phyloP scores from a whole-genome alignment of 2,797 vertebrate species.

The Sebastes itinus region DNA sequence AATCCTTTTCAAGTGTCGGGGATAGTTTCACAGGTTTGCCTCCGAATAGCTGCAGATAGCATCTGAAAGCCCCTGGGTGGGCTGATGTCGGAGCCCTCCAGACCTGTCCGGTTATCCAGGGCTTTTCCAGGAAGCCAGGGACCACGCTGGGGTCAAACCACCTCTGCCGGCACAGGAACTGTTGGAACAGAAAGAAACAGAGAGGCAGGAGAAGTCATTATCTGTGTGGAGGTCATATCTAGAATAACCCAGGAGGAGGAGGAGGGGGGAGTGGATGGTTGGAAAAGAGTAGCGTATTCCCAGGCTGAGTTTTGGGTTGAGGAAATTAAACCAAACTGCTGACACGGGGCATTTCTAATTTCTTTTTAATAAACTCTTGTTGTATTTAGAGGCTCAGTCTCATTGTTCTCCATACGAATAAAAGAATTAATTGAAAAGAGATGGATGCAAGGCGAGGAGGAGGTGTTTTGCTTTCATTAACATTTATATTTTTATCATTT shows the following conservation, averaged over 20 bases:
- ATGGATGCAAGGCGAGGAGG: not conserved
- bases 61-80: slow-evolving; percentile 29
- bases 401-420: not conserved
- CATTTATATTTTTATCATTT: not conserved
- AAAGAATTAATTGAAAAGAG: not conserved
- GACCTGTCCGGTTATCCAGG: slow-evolving; percentile 44
- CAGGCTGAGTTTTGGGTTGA: slow-evolving; percentile 24
- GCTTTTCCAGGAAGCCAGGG: slow-evolving; percentile 59
- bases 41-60: slow-evolving; percentile 38
- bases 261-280: not conserved
- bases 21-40: slow-evolving; percentile 21
- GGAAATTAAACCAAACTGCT: slow-evolving; percentile 28
- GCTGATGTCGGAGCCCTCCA: slow-evolving; percentile 12
- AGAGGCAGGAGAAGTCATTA: slow-evolving; percentile 73
- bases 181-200: slow-evolving; percentile 30
- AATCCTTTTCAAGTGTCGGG: slow-evolving; percentile 17
- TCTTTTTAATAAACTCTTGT: slow-evolving; percentile 13
- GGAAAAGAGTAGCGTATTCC: slow-evolving; percentile 7
- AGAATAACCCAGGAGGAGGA: slow-evolving; percentile 14
- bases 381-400: not conserved
- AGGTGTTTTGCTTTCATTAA: not conserved
- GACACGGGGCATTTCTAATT: slow-evolving; percentile 1
- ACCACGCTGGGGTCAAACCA: slow-evolving; percentile 51
- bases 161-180: slow-evolving; percentile 50
- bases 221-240: slow-evolving; percentile 59